Base-by-base conservation (phyloP, 2,797 vertebrate genomes). In the Propithecus perrieri region DNA sequence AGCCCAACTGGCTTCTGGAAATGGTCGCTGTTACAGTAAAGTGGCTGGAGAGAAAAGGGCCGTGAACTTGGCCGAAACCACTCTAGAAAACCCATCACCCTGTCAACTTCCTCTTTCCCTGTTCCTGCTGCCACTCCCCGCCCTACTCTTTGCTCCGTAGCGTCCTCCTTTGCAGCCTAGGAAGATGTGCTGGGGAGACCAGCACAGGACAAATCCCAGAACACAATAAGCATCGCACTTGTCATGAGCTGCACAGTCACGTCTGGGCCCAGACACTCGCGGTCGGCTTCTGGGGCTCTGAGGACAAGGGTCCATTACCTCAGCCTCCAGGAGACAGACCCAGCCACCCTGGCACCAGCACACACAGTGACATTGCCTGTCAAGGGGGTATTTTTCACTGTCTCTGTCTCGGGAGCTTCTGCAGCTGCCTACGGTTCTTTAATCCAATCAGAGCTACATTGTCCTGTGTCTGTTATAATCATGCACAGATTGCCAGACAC, bases 401-500 rank as follows among this genome's bases (percentile, higher is more conserved):
- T 65, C 61, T 80, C 35, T 76, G 0, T 57, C 80, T 53, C 72
- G 71, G 46, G 41, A 95, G 71, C 74, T 92, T 92, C 87, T 78
- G 72, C 55, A 91, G 65, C 95, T 97, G 57, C 63, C 63, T 55
- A 63, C 71, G 48, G 30, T 41, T 43, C 81, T 91, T 76, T 96
- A 93, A 96, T 96, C 65, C 85, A 90, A 86, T 97, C 86, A 93
- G 74, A 91, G 90, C 41, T 57, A 46, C 24, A 30, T 1, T 53
- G 83, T 85, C 88, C 79, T 91, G 55, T 76, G 86, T 94, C 74
- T 88, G 76, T 80, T 83, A 33, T 72, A 69, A 57, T 84, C 63
- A 20, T 9, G 41, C 71, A 69, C 78, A 63, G 17, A 85, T 59
- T 75, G 41, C 90, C 93, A 85, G 94, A 61, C 92, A 94, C 43